Evolutionary conservation across 2,113 vertebrate genomes (phyloP), one percentile per base, ranked within the genome.

Genomic region (Excalfactoria chinensis): DNA sequence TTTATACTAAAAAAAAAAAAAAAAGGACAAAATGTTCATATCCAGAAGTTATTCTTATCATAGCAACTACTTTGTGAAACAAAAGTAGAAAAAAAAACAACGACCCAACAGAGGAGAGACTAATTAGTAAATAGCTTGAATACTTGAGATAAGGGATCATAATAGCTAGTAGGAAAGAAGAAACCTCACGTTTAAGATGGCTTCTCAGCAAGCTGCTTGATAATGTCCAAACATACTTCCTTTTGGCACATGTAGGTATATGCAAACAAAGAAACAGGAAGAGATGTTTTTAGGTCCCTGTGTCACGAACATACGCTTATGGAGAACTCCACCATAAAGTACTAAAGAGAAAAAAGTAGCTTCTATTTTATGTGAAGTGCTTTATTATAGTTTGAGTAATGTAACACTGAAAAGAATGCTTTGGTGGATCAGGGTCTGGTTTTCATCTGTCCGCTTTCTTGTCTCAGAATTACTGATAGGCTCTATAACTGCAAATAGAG

Each of bases 51-150:
- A 2, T 23, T 76, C 63, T 94, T 92, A 93, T 83, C n/a, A 13
- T 71, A 74, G 48, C 88, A 88, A 67, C 64, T 80, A 46, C 48
- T 92, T 86, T 30, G 23, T 83, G 41, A 88, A 95, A 78, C 70
- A 88, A 94, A 89, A 75, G 8, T 17, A 73, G 53, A 37, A 32
- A 71, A 78, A 48, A 46, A 41, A 37, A 37, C 37, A 37, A 37
- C 37, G 10, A 10, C 37, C 37, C 64, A 78, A 84, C 77, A 93
- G 82, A 88, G 87, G 92, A 93, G 41, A 86, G 88, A 93, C 68
- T 91, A 91, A 96, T 96, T 96, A 95, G 87, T 69, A 88, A 95
- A 95, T 96, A 93, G 46, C 94, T 96, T 93, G 90, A 95, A 95
- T 95, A 53, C 78, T 88, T 96, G 86, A 95, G 95, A 93, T 95